A percentile compares a stretch with the other conserved stretches of the same genome.
Conservation (phyloP, 30 jellyfish, hydroid and myxozoan genomes). For the Pseudorhiza aurosa region DNA sequence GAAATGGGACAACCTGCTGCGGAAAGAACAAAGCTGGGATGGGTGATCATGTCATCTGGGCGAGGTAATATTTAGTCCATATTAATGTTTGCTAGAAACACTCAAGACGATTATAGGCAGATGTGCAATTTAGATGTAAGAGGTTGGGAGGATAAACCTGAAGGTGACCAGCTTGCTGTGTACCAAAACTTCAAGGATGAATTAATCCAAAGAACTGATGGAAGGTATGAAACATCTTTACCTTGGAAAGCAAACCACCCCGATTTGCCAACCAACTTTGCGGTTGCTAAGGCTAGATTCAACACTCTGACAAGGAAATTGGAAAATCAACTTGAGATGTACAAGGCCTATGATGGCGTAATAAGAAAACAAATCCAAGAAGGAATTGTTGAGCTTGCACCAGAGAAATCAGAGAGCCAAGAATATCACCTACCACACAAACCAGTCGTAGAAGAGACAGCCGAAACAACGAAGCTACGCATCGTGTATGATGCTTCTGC, state of each 20-base stretch:
- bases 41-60: constrained; percentile 87
- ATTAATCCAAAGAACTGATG: constrained; percentile 36
- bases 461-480: constrained; percentile 70
- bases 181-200: constrained; percentile 75
- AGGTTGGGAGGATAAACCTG: constrained; percentile 74
- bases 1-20: constrained; percentile 76
- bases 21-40: constrained; percentile 76
- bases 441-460: constrained; percentile 68
- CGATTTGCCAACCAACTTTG: constrained; percentile 28
- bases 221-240: constrained; percentile 44
- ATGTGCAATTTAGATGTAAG: constrained; percentile 69
- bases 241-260: constrained; percentile 43
- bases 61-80: constrained; percentile 17
- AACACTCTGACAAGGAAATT: constrained; percentile 18
- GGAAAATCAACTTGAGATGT: constrained; percentile 47
- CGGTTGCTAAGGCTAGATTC: constrained; percentile 53
- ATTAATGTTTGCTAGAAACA: constrained; percentile 25
- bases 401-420: constrained; percentile 47
- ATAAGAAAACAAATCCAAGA: constrained; percentile 57
- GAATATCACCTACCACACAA: constrained; percentile 71
- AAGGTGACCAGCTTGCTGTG: constrained; percentile 63
- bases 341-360: constrained; percentile 44
- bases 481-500: constrained; percentile 80
- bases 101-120: constrained; percentile 71
- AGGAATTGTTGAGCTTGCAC: constrained; percentile 75